Base-by-base conservation (phyloP, 2,113 vertebrate genomes). In the Rhombomys opimus region DNA sequence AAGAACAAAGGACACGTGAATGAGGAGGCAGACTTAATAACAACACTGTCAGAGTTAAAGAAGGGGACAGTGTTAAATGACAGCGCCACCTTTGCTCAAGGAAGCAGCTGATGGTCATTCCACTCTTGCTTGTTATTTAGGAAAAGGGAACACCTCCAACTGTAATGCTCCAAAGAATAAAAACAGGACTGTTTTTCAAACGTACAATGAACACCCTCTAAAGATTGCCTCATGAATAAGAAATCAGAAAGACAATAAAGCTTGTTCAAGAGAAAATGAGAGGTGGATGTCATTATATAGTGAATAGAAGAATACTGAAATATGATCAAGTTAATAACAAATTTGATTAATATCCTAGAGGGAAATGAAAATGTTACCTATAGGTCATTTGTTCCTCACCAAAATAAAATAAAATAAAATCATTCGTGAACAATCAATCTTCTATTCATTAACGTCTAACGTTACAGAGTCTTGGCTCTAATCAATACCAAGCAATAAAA, bases 401-500 rank as follows among this genome's bases (percentile, higher is more conserved):
- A 63, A 25, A 95, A 92, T 46, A 46, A 46, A 46, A 46, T 46
- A 46, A 46, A 46, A 46, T 46, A 46, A 87, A 92, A 52, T 88
- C 90, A 73, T 76, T 94, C 63, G 17, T 18, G 95, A 72, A 1
- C 30, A 59, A 13, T 75, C 41, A 54, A 2, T 38, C 15, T 89
- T 87, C 32, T 50, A 77, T 84, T 81, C 61, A 30, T 67, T 93
- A 89, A 41, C 7, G 75, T 70, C 72, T 76, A 73, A 52, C 50
- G 89, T 73, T 65, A 87, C 5, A 77, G 70, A 87, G 8, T 75
- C 50, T 81, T 89, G 35, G 2, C 17, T 18, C 41, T 95, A 76
- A 95, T 89, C 92, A 87, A n/a, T 75, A 76, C 61, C 75, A 95
- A 82, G 20, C 9, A 75, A 38, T 70, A 93, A 97, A 46, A 59